These are phyloP conservation scores for Podocnemis expansa DNA, from an alignment of 2,113 vertebrate genomes.

Conservation along the genomic window DNA sequence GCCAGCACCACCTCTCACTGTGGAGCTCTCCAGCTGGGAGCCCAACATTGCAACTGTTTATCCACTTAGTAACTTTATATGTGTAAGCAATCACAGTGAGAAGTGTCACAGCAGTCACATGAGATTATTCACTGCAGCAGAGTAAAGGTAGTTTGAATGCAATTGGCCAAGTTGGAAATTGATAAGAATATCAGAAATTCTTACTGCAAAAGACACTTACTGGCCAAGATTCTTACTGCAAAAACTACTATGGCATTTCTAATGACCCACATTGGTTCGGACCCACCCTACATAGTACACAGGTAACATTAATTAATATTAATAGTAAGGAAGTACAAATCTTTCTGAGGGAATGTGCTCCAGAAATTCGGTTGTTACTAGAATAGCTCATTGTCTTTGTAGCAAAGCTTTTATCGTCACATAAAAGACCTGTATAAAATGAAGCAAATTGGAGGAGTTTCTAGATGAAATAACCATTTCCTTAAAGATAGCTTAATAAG, in stretches of 20 bases:
- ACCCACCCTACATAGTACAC: not conserved
- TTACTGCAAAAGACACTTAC: not conserved
- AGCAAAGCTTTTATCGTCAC: not conserved
- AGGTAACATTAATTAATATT: not conserved
- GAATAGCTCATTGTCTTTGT: not conserved
- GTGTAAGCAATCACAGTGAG: not conserved
- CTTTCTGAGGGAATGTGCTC: not conserved
- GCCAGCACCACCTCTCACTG: not conserved
- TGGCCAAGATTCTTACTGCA: not conserved
- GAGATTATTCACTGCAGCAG: not conserved
- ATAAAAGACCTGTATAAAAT: not conserved
- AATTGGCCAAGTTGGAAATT: not conserved
- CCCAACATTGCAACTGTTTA: constrained; percentile 24
- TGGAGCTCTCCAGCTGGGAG: constrained; percentile 9
- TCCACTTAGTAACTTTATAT: constrained; percentile 1
- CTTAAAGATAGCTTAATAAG: not conserved
- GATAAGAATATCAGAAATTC: not conserved
- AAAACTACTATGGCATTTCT: not conserved
- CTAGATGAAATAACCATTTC: not conserved
- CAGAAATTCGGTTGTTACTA: not conserved
- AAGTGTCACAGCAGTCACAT: not conserved
- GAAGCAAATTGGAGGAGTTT: not conserved
- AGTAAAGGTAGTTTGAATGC: constrained; percentile 38
- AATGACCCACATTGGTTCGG: constrained; percentile 9
- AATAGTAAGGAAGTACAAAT: not conserved